Percentiles rank a stretch among this genome's conserved stretches.
These are phyloP conservation scores for Drosophila mayaguana DNA, from an alignment of 2,888 invertebrate species.

Conservation along the genomic window DNA sequence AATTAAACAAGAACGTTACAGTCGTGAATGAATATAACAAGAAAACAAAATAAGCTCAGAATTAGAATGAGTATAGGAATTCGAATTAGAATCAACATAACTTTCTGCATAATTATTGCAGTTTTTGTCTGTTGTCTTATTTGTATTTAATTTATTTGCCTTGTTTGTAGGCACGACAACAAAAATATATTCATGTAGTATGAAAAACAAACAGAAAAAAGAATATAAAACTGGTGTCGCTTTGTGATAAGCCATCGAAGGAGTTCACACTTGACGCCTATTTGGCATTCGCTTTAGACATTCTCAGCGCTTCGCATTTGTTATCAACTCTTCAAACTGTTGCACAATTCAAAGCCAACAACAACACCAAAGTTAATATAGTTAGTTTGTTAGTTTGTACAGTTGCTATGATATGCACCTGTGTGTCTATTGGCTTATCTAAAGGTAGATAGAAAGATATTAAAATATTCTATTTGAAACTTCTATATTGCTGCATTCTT, in stretches of 20 bases:
- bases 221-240: constrained; percentile 31
- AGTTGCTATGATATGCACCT: constrained; percentile 25
- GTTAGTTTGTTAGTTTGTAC: constrained; percentile 1
- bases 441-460: neutral
- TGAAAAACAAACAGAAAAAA: neutral
- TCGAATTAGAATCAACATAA: constrained; percentile 32
- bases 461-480: neutral
- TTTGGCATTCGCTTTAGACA: constrained; percentile 22
- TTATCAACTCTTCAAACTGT: constrained; percentile 39
- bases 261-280: constrained; percentile 38
- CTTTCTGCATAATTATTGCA: constrained; percentile 53
- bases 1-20: constrained; percentile 2
- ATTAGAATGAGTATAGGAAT: neutral
- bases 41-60: too few species aligned
- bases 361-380: neutral
- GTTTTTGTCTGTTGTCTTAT: constrained; percentile 50
- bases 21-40: too few species aligned
- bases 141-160: constrained; percentile 20
- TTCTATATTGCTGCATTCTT: neutral
- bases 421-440: neutral
- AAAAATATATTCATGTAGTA: neutral
- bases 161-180: neutral
- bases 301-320: constrained; percentile 18
- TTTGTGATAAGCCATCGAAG: constrained; percentile 55
- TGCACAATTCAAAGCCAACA: constrained; percentile 25